Evolutionary conservation across 1,140 invertebrate species (phyloP).

Genomic region (Asbolus verrucosus): DNA sequence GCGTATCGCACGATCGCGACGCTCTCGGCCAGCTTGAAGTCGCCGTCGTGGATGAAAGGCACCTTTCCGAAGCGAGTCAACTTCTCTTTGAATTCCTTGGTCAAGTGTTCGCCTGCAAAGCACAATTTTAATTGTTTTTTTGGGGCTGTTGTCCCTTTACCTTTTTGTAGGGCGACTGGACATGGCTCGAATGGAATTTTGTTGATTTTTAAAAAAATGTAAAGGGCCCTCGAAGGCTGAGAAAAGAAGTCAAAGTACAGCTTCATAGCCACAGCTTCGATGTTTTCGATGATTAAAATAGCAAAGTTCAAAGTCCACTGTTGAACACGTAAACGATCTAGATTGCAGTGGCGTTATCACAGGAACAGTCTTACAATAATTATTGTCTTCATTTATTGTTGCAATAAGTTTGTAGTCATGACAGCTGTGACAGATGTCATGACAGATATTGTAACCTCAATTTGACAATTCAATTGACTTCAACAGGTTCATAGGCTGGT

Average conservation of each 20-base stretch:
- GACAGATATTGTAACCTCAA: no score
- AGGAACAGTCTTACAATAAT: no score
- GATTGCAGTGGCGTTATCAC: no score
- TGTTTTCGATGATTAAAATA: no score
- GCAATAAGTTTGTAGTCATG: not conserved
- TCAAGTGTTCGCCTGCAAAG: slow-evolving; percentile 78
- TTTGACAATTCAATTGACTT: no score
- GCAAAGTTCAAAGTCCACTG: no score
- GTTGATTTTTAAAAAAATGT: slow-evolving; percentile 74
- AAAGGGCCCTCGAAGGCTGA: slow-evolving; percentile 78
- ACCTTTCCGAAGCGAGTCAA: slow-evolving; percentile 83
- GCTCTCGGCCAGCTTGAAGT: slow-evolving; percentile 84
- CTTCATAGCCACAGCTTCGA: slow-evolving; percentile 66
- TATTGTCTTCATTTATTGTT: not conserved
- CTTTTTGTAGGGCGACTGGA: slow-evolving; percentile 70
- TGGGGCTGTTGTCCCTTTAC: no score
- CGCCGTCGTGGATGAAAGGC: slow-evolving; percentile 83
- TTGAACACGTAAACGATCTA: no score
- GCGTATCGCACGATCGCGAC: slow-evolving; percentile 79
- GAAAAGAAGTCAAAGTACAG: slow-evolving; percentile 79
- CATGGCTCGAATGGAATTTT: slow-evolving; percentile 74
- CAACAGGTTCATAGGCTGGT: no score
- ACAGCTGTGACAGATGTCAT: no score
- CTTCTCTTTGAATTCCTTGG: slow-evolving; percentile 75
- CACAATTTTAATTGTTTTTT: no score